Conservation (phyloP, 2,888 invertebrate species). For the Scaptomyza flava region DNA sequence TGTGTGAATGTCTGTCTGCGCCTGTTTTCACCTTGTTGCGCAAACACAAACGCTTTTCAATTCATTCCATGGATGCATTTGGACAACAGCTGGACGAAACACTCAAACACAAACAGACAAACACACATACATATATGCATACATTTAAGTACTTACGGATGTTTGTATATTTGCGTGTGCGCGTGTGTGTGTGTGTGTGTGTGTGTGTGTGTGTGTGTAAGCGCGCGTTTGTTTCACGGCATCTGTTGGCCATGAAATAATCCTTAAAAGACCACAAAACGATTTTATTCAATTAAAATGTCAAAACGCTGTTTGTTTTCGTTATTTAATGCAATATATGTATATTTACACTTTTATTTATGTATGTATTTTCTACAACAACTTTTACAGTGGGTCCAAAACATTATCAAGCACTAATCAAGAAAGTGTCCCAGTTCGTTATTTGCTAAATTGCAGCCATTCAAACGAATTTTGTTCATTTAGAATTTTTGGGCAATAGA, state of each 20-base stretch:
- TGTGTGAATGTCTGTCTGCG: slow-evolving; percentile 2
- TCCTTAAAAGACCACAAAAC: slow-evolving; percentile 79
- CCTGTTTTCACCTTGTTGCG: slow-evolving; percentile 72
- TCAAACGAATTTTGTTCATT: too few relatives aligned
- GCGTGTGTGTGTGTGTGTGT: not conserved
- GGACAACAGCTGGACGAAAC: slow-evolving; percentile 46
- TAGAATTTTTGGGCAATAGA: too few relatives aligned
- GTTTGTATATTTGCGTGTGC: slow-evolving; percentile 6
- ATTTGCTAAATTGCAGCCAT: not conserved
- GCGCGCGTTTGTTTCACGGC: slow-evolving; percentile 21
- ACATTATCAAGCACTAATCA: not conserved
- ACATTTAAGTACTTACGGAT: slow-evolving; percentile 18
- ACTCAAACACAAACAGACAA: slow-evolving; percentile 16
- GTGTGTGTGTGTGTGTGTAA: not conserved
- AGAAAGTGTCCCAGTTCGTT: not conserved
- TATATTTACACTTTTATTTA: slow-evolving; percentile 70
- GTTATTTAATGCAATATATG: slow-evolving; percentile 74
- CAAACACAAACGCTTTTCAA: slow-evolving; percentile 74
- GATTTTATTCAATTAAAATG: slow-evolving; percentile 79
- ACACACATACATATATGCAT: slow-evolving; percentile 7
- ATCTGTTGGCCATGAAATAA: slow-evolving; percentile 76
- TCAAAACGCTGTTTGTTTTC: slow-evolving; percentile 79
- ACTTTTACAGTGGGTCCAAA: not conserved
- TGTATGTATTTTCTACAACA: slow-evolving; percentile 12
- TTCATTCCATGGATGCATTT: slow-evolving; percentile 74